Evolutionary conservation across 1,140 invertebrate species (phyloP).

Genomic region (Diabrotica undecimpunctata): DNA sequence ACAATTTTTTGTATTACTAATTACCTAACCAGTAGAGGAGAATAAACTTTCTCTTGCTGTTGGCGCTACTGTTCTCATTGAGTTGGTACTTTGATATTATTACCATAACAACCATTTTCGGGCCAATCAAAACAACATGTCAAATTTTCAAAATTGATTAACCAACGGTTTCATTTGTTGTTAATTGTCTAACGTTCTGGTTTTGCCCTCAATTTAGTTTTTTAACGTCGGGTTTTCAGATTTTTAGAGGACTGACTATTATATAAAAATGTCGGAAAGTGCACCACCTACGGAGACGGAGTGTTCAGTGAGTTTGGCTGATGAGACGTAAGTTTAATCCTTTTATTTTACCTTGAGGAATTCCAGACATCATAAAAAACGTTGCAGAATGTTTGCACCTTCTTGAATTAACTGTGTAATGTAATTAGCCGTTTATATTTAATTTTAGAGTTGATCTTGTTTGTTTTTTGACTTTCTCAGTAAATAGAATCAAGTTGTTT

Average conservation of each 20-base stretch:
- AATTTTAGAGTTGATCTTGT: not conserved
- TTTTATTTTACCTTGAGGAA: not conserved
- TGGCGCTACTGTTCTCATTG: no score
- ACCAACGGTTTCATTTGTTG: conserved; percentile 6
- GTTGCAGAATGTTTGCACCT: not conserved
- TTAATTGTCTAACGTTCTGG: not conserved
- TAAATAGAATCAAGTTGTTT: no score
- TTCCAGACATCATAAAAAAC: not conserved
- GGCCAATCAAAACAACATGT: not conserved
- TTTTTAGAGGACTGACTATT: not conserved
- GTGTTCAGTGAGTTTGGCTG: conserved; percentile 5
- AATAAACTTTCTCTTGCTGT: no score
- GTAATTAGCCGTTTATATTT: not conserved
- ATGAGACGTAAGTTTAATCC: conserved; percentile 7
- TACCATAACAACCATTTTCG: not conserved
- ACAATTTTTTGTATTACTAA: no score
- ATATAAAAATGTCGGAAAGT: conserved; percentile 6
- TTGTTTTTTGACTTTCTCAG: not conserved
- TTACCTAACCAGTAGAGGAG: no score
- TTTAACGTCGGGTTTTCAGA: not conserved
- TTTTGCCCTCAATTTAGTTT: not conserved
- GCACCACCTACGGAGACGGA: conserved; percentile 7
- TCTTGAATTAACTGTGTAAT: not conserved
- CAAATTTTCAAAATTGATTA: conserved; percentile 5
- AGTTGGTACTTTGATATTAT: no score